These are phyloP conservation scores for Xiphophorus couchianus DNA, from an alignment of 2,113 vertebrate species.

Conservation along the genomic window DNA sequence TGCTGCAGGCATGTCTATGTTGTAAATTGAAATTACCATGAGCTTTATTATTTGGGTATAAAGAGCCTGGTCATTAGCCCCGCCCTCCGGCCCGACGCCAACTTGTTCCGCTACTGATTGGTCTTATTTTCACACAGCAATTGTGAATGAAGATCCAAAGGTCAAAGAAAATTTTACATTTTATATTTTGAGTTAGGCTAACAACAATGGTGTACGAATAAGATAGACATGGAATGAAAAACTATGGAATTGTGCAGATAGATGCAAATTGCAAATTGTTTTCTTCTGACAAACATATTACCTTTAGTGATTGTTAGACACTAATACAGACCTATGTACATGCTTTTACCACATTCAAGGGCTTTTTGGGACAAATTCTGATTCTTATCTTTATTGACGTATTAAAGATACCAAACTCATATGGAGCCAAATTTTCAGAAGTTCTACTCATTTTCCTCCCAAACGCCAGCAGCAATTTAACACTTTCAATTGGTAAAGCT, in stretches of 20 bases:
- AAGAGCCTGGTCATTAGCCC: no score
- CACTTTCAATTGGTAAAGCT: slow-evolving; percentile 33
- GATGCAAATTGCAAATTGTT: background rate
- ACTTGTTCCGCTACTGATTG: no score
- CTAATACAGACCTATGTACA: background rate
- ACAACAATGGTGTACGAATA: background rate
- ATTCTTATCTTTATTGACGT: background rate
- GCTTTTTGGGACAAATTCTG: background rate
- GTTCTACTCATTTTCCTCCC: background rate
- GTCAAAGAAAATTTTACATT: background rate
- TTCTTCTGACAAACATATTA: background rate
- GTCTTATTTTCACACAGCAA: background rate
- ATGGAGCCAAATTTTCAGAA: background rate
- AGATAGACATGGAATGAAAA: background rate
- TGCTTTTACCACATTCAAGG: background rate
- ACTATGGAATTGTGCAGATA: background rate
- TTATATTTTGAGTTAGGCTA: background rate
- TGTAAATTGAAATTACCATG: no score
- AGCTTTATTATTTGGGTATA: no score
- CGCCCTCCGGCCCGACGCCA: no score
- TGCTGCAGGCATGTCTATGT: no score
- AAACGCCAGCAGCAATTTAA: slow-evolving; percentile 23
- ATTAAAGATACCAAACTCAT: background rate
- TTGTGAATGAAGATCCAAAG: background rate
- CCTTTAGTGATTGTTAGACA: background rate